Percentiles rank a stretch among this genome's conserved stretches.
Evolutionary conservation across 2,113 vertebrate genomes (phyloP).

Genomic region (Eulemur rufifrons): DNA sequence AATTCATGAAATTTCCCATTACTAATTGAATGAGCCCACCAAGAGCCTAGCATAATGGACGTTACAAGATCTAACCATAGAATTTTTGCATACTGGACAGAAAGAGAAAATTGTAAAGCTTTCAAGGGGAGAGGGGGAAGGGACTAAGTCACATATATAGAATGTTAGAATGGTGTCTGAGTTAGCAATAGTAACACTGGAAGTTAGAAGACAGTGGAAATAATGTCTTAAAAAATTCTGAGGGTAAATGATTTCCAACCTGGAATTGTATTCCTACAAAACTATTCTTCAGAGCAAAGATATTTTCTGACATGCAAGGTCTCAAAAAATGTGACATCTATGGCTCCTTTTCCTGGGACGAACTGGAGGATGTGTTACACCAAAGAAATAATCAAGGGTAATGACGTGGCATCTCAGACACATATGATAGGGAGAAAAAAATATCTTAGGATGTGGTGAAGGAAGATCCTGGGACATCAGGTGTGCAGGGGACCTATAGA

Average conservation of each 20-base stretch:
- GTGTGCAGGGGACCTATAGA: no score
- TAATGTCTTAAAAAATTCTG: not conserved
- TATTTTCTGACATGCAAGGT: not conserved
- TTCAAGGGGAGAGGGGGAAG: not conserved
- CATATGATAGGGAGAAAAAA: not conserved
- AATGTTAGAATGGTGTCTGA: not conserved
- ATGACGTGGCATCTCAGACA: not conserved
- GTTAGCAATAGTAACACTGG: not conserved
- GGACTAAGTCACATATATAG: not conserved
- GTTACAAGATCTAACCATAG: not conserved
- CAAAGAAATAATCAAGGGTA: not conserved
- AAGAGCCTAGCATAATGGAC: not conserved
- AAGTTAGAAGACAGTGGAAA: not conserved
- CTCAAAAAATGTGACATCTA: not conserved
- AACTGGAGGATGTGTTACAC: not conserved
- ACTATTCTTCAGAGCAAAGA: not conserved
- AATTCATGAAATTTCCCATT: not conserved
- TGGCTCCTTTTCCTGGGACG: not conserved
- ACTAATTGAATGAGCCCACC: not conserved
- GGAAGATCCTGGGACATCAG: not conserved
- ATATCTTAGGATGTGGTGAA: not conserved
- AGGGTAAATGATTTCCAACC: not conserved
- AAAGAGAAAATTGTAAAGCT: not conserved
- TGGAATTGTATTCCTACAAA: conserved; percentile 16
- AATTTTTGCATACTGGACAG: not conserved